A percentile compares a stretch with the other conserved stretches of the same genome.
Evolutionary conservation across 2,797 vertebrate species (phyloP).

Genomic region (Margarornis squamiger): DNA sequence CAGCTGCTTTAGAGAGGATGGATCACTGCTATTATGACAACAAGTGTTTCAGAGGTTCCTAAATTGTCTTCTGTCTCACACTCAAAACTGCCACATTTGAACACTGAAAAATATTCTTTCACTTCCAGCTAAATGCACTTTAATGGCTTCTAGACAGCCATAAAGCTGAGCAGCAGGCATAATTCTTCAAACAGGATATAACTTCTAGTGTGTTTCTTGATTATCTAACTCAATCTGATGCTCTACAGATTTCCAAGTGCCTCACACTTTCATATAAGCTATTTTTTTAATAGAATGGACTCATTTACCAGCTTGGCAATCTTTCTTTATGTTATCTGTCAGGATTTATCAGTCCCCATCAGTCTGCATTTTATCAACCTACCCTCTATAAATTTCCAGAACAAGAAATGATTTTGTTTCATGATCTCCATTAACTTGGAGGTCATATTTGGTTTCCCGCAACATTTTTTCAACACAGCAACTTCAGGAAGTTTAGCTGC

Average conservation of each 20-base stretch:
- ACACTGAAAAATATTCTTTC: conserved; percentile 61
- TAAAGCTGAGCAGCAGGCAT: conserved; percentile 47
- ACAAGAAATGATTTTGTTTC: background rate
- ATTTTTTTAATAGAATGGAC: background rate
- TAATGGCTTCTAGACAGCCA: conserved; percentile 20
- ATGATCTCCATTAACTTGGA: background rate
- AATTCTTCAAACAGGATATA: conserved; percentile 42
- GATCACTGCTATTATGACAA: background rate
- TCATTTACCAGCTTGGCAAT: background rate
- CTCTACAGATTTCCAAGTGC: background rate
- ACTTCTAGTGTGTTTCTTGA: conserved; percentile 23
- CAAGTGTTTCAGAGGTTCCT: conserved; percentile 41
- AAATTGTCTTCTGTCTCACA: conserved; percentile 58
- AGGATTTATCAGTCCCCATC: background rate
- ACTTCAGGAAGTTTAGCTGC: background rate
- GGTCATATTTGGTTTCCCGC: background rate
- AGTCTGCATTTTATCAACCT: background rate
- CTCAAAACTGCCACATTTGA: conserved; percentile 57
- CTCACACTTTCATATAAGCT: background rate
- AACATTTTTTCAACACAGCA: background rate
- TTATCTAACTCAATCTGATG: conserved; percentile 18
- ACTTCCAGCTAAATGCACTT: conserved; percentile 49
- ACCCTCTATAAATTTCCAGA: background rate
- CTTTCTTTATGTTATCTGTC: background rate
- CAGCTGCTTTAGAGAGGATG: conserved; percentile 40